phyloP scores from a whole-genome alignment of 2,888 invertebrate species.

The Cryptosula pallasiana region DNA sequence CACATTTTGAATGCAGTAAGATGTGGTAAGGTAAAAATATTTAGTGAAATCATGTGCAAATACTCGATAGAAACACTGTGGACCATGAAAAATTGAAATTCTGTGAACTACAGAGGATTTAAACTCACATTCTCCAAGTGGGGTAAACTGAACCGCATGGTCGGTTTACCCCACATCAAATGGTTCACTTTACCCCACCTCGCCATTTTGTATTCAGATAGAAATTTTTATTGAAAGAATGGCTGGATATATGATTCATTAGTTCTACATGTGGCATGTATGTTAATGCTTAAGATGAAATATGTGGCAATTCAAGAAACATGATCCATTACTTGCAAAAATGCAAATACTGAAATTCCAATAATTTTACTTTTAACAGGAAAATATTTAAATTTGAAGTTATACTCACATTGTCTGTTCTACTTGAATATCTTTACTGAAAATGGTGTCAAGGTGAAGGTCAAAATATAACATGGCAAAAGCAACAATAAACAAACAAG shows the following conservation, averaged over 20 bases:
- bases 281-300: neutral
- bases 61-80: neutral
- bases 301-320: neutral
- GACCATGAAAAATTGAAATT: neutral
- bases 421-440: neutral
- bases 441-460: neutral
- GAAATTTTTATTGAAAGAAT: neutral
- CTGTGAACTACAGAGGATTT: neutral
- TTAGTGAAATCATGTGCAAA: neutral
- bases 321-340: neutral
- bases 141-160: slow-evolving; percentile 7
- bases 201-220: neutral
- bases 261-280: neutral
- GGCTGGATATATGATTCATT: neutral
- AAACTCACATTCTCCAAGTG: slow-evolving; percentile 3
- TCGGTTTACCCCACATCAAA: neutral
- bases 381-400: slow-evolving; percentile 6
- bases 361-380: neutral
- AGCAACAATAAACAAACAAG: neutral
- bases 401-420: neutral
- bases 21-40: neutral
- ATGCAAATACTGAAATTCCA: neutral
- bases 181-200: neutral
- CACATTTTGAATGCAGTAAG: neutral
- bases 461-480: neutral